Base-by-base conservation (phyloP, 2,888 invertebrate genomes). In the Standfussiana lucernea region DNA sequence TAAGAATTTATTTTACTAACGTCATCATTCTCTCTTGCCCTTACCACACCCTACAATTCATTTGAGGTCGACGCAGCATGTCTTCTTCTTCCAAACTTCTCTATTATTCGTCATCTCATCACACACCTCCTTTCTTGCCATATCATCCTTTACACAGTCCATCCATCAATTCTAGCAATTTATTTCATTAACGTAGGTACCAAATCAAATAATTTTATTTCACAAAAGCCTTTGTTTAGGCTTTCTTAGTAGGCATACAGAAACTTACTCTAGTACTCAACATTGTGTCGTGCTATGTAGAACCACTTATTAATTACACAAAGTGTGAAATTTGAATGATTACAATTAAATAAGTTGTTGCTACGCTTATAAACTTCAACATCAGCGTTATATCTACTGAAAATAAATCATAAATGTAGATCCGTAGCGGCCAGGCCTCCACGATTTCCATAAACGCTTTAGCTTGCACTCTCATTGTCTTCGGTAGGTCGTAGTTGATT, bases 341-440 rank as follows among this genome's bases (percentile, higher is more conserved):
- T 37, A 95, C 91, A 87, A 96, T 95, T 69, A 95, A 91, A 83
- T 95, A 95, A 0, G 95, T 95, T 0, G 95, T 94, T 28, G 94
- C 93, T 7, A 95, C 92, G 82, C 94, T 95, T 59, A 95, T 91
- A 77, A 95, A 95, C 72, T 95, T 95, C 18, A 95, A 87, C 88
- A 95, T 92, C 8, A 96, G 84, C 2, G 93, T 93, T 37, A 95
- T 91, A 80, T 96, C 94, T 3, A 96, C 91, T 10, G 93, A 90
- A 81, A 95, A 94, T 93, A 95, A 93, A 74, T 95, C 93, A 71
- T 93, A 95, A 7, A 94, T 88, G 40, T 86, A 91, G 13, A 94
- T 89, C 0, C 88, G 86, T 32, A 94, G 81, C 3, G 94, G 91
- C 94, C 94, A 95, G 0, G 93, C 92, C 53, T 95, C 93, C n/a